Conservation (phyloP, 2,888 invertebrate genomes). For the Rotaria macrura region DNA sequence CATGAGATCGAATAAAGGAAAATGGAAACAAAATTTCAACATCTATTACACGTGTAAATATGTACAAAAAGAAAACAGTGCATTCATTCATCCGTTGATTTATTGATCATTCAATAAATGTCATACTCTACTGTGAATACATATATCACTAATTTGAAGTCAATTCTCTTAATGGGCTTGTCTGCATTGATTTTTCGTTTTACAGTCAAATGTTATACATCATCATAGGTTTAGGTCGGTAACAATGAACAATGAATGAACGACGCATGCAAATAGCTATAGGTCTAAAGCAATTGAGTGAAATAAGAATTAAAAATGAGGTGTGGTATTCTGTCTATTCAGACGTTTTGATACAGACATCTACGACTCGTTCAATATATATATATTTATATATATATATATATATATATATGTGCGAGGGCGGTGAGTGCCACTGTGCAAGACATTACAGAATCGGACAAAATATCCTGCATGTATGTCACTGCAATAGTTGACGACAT, state of each 20-base stretch:
- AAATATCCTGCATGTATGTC: not conserved
- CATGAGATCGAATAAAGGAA: too few relatives aligned
- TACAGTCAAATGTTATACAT: not conserved
- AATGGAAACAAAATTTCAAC: not conserved
- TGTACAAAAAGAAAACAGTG: not conserved
- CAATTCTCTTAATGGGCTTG: conserved; percentile 8
- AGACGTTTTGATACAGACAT: not conserved
- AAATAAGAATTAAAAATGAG: not conserved
- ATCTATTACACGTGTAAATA: not conserved
- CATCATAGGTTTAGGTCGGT: not conserved
- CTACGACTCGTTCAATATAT: not conserved
- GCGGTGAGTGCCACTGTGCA: not conserved
- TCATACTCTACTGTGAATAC: not conserved
- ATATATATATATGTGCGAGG: not conserved
- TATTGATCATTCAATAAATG: not conserved
- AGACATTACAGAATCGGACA: not conserved
- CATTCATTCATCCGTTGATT: not conserved
- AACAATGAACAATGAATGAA: not conserved
- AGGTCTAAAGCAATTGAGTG: not conserved
- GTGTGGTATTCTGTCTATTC: not conserved
- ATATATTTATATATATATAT: not conserved
- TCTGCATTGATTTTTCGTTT: conserved; percentile 1
- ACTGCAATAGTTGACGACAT: not conserved
- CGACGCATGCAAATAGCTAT: conserved; percentile 3
- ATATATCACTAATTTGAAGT: not conserved